Conservation (phyloP, 2,113 vertebrate genomes). For the Eulacestoma nigropectus region DNA sequence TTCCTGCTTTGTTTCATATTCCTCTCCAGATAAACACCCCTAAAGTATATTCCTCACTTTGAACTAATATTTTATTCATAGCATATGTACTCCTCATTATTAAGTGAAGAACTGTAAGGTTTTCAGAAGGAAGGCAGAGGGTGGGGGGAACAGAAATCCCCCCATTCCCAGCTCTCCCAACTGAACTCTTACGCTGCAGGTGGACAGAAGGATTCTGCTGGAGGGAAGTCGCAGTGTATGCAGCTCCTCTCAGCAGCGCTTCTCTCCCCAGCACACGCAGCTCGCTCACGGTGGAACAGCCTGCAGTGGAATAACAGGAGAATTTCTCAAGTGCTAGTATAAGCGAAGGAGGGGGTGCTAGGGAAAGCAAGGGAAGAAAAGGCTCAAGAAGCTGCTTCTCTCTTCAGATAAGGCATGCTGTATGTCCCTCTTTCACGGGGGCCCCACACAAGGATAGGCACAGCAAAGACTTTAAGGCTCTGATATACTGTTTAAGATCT, state of each 20-base stretch:
- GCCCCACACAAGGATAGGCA: background rate
- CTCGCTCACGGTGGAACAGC: background rate
- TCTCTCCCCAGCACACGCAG: constrained; percentile 15
- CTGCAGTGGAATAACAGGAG: constrained; percentile 1
- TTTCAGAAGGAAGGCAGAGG: background rate
- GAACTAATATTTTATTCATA: background rate
- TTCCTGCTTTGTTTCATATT: constrained; percentile 27
- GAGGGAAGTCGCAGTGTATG: background rate
- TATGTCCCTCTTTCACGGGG: background rate
- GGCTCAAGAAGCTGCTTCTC: background rate
- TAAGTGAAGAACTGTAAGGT: background rate
- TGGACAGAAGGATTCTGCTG: background rate
- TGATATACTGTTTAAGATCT: background rate
- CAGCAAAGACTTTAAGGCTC: background rate
- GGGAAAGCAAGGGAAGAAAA: background rate
- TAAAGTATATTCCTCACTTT: background rate
- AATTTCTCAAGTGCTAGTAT: constrained; percentile 21
- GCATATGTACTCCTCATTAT: background rate
- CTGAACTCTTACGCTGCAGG: background rate
- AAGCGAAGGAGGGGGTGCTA: constrained; percentile 21
- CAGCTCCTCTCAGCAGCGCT: constrained; percentile 15
- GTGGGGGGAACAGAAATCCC: background rate
- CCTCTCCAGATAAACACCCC: background rate
- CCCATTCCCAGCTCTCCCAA: background rate
- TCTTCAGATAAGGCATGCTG: background rate